These are phyloP conservation scores for Trissolcus basalis DNA, from an alignment of 1,140 invertebrate species.

Conservation along the genomic window DNA sequence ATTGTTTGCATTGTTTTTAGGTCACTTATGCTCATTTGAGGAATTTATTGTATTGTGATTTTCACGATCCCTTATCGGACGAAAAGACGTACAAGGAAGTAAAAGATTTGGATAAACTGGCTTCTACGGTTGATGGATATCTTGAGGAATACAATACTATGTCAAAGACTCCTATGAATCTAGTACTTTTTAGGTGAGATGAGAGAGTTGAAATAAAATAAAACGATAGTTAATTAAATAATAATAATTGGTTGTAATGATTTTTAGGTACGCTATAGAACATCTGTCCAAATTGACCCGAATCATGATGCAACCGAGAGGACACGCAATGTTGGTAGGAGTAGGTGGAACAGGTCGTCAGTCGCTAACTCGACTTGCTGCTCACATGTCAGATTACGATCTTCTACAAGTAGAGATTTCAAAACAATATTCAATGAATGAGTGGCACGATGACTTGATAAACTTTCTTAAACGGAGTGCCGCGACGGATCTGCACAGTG, in stretches of 20 bases:
- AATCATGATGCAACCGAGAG: constrained; percentile 92
- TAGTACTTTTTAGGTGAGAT: constrained; percentile 91
- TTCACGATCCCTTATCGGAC: constrained; percentile 93
- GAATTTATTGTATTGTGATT: constrained; percentile 95
- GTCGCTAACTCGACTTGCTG: constrained; percentile 90
- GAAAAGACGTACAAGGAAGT: constrained; percentile 92
- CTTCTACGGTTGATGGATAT: constrained; percentile 88
- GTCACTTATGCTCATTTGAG: constrained; percentile 88
- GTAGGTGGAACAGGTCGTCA: constrained; percentile 95
- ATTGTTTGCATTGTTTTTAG: constrained; percentile 66
- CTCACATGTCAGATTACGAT: constrained; percentile 95
- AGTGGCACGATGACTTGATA: constrained; percentile 95
- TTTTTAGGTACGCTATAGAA: constrained; percentile 91
- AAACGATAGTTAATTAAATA: constrained; percentile 7
- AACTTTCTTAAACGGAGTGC: constrained; percentile 87
- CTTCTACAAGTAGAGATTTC: constrained; percentile 95
- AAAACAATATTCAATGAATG: constrained; percentile 86
- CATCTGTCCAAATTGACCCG: constrained; percentile 94
- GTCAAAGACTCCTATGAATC: constrained; percentile 97
- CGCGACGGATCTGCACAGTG: constrained; percentile 88
- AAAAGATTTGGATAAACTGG: constrained; percentile 86
- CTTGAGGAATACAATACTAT: constrained; percentile 96
- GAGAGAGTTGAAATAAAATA: no score
- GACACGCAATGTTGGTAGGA: constrained; percentile 90
- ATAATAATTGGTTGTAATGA: neutral